A percentile compares a stretch with the other conserved stretches of the same genome.
phyloP scores from a whole-genome alignment of 1,140 invertebrate species.

The Colletes gigas region DNA sequence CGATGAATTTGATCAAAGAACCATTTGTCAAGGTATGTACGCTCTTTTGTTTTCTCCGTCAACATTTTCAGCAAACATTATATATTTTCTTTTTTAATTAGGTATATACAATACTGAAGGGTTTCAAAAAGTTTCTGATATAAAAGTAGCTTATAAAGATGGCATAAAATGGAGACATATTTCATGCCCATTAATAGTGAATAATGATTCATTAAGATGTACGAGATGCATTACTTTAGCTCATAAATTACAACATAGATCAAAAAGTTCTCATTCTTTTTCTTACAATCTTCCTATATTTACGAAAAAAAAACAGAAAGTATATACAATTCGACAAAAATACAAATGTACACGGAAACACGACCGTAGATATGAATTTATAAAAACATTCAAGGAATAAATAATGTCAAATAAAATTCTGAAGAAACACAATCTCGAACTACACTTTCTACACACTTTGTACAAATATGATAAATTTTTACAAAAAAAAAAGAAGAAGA shows the following conservation, averaged over 20 bases:
- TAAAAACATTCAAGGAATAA: constrained; percentile 25
- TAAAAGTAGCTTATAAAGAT: constrained; percentile 64
- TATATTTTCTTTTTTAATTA: constrained; percentile 32
- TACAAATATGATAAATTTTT: neutral
- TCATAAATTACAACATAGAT: constrained; percentile 28
- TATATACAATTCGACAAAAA: constrained; percentile 4
- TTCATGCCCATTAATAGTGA: constrained; percentile 73
- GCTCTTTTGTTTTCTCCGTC: constrained; percentile 7
- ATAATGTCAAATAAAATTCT: constrained; percentile 15
- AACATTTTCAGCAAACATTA: constrained; percentile 28
- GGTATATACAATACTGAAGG: constrained; percentile 34
- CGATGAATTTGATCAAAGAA: constrained; percentile 74
- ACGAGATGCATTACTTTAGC: constrained; percentile 69
- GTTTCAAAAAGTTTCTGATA: constrained; percentile 57
- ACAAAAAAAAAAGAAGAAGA: too few relatives aligned
- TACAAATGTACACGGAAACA: constrained; percentile 6
- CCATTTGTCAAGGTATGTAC: constrained; percentile 73
- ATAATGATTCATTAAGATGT: constrained; percentile 67
- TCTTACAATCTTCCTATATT: neutral
- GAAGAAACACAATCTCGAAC: neutral
- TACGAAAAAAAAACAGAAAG: constrained; percentile 6
- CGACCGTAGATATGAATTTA: constrained; percentile 1
- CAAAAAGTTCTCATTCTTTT: neutral
- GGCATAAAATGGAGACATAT: constrained; percentile 74
- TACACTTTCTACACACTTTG: neutral